Conservation (phyloP, 2,888 invertebrate species). For the Agriotes lineatus region DNA sequence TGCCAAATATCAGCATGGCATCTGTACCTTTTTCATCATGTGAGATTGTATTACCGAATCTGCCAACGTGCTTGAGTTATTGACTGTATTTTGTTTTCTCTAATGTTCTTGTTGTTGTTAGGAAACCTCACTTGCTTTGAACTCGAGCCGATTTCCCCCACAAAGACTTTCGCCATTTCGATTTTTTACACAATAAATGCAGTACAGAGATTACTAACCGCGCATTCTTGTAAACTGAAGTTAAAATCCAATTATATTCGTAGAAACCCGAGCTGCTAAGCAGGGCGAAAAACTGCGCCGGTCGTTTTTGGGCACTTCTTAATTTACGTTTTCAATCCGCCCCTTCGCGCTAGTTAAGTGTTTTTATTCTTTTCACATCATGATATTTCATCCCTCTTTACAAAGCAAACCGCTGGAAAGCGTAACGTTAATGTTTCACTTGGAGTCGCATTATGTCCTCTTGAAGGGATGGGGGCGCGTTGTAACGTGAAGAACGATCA, state of each 20-base stretch:
- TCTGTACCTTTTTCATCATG: too few relatives aligned
- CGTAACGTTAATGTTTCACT: slow-evolving; percentile 42
- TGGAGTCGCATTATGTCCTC: slow-evolving; percentile 35
- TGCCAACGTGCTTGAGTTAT: too few relatives aligned
- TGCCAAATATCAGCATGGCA: too few relatives aligned
- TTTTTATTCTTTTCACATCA: slow-evolving; percentile 33
- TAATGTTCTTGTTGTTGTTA: too few relatives aligned
- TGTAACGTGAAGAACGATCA: slow-evolving; percentile 43
- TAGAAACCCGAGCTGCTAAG: background rate
- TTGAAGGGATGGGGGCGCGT: slow-evolving; percentile 25
- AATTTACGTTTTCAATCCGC: background rate
- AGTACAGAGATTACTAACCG: too few relatives aligned
- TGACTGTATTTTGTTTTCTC: too few relatives aligned
- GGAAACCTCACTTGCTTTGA: too few relatives aligned
- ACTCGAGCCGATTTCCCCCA: too few relatives aligned
- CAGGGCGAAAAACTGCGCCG: background rate
- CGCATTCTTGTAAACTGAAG: slow-evolving; percentile 10
- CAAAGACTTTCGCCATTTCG: too few relatives aligned
- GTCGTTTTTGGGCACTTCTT: slow-evolving; percentile 9
- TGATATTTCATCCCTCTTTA: slow-evolving; percentile 31
- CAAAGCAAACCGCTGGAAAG: slow-evolving; percentile 38
- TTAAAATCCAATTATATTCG: slow-evolving; percentile 17
- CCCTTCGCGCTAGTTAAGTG: slow-evolving; percentile 19
- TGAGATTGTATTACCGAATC: too few relatives aligned
- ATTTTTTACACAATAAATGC: too few relatives aligned